phyloP scores from a whole-genome alignment of 2,113 vertebrate species.

The Callipepla californica region DNA sequence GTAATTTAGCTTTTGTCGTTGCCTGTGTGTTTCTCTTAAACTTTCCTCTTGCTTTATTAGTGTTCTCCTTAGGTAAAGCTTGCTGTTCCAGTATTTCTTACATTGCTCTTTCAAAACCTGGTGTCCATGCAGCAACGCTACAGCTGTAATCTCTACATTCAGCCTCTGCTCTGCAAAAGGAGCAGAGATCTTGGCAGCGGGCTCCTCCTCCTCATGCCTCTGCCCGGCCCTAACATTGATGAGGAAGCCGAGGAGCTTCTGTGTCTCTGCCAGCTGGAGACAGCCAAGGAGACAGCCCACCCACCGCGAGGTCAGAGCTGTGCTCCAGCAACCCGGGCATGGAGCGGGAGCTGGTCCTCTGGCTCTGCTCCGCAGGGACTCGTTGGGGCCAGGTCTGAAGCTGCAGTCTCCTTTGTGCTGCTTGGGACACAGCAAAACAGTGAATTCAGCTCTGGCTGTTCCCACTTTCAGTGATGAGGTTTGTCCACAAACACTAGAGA shows the following conservation, averaged over 20 bases:
- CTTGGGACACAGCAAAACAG: neutral
- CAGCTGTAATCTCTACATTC: constrained; percentile 4
- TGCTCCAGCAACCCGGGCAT: rapidly evolving
- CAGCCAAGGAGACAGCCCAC: constrained; percentile 17
- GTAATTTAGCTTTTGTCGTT: neutral
- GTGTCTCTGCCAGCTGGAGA: constrained; percentile 14
- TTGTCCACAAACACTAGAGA: neutral
- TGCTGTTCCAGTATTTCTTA: neutral
- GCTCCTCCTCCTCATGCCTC: neutral
- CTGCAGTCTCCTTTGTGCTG: rapidly evolving
- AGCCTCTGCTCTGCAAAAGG: neutral
- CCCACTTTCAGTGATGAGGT: neutral
- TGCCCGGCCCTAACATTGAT: constrained; percentile 1
- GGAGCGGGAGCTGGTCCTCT: neutral
- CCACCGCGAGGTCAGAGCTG: neutral
- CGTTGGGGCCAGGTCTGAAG: neutral
- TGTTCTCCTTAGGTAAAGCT: neutral
- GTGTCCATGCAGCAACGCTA: neutral
- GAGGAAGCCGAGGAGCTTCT: constrained; percentile 20
- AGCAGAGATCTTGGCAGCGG: constrained; percentile 40
- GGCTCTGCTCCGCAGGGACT: neutral
- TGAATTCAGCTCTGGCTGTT: neutral
- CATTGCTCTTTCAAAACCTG: neutral
- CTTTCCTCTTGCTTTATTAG: neutral
- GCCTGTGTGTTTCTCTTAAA: neutral